Evolutionary conservation across 1,140 invertebrate genomes (phyloP), one percentile per base, ranked within the genome.

Genomic region (Agraylea sexmaculata): DNA sequence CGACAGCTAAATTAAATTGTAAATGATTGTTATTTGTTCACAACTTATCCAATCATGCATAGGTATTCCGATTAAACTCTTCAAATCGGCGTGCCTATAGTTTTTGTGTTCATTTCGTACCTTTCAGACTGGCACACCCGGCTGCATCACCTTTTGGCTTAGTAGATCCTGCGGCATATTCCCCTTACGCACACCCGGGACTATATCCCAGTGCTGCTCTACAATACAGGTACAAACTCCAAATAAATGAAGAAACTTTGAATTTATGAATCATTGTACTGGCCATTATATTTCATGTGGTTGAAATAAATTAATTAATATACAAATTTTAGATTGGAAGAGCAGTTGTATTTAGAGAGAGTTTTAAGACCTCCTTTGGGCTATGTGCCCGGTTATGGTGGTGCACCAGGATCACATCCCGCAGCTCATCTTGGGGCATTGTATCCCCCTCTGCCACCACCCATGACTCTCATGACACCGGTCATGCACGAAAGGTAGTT

Each of bases 181-280:
- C 64, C 12, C 57, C 58, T 3, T 67, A 67, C 51, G 60, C 57
- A 7, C 64, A 67, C 39, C 63, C 64, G 15, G 53, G 59, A 20
- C 51, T 67, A 10, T 67, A 67, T 49, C 60, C 63, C 41, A 67
- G 57, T 40, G 64, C 64, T 2, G 64, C 62, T 4, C 39, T 67
- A 37, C 64, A 67, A 42, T 67, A 67, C 52, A 63, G 64, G 64
- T 67, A 38, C n/a, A n/a, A n/a, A 41, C 31, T 43, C 16, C 22
- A 35, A 31, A 36, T 22, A 4, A 19, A 21, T 12, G 7, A 4
- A 8, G 6, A 6, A n/a, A 12, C 3, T 18, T 29, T 4, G 18
- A 32, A 31, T 39, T 29, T 28, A 17, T 12, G 20, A 17, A 20
- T 2, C 8, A 10, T 10, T 29, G 23, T 28, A n/a, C n/a, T n/a